phyloP scores from a whole-genome alignment of 2,113 vertebrate species.

The Anguilla japonica region DNA sequence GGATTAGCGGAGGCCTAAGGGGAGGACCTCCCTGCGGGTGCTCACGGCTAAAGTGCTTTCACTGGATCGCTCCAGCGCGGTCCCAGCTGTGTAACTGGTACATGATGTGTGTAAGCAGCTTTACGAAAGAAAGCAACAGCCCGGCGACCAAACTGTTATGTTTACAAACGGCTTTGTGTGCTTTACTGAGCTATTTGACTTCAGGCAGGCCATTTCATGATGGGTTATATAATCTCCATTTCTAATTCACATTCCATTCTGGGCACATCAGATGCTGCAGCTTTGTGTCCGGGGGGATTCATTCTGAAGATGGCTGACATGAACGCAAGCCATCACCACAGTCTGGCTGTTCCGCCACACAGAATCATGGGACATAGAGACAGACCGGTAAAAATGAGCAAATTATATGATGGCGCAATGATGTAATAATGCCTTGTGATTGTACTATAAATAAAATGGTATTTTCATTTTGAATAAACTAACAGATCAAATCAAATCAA shows the following conservation, averaged over 20 bases:
- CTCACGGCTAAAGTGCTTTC: neutral
- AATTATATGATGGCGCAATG: neutral
- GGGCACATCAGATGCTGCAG: neutral
- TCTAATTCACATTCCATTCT: neutral
- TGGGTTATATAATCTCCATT: neutral
- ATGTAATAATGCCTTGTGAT: neutral
- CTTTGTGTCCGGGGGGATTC: neutral
- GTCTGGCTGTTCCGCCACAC: neutral
- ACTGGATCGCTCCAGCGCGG: neutral
- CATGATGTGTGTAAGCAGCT: neutral
- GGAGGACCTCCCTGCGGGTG: neutral
- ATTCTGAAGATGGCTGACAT: neutral
- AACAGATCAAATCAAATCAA: neutral
- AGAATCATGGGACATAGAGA: neutral
- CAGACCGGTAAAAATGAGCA: neutral
- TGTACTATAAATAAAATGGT: neutral
- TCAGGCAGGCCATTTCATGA: slow-evolving; percentile 3
- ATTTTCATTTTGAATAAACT: neutral
- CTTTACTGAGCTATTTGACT: neutral
- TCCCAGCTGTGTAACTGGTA: neutral
- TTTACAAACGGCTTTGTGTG: slow-evolving; percentile 9
- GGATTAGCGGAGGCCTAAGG: neutral
- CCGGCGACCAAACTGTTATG: neutral
- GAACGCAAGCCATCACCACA: neutral
- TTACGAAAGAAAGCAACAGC: neutral